These are phyloP conservation scores for Unio delphinus DNA, from an alignment of 2,888 invertebrate genomes.

Conservation along the genomic window DNA sequence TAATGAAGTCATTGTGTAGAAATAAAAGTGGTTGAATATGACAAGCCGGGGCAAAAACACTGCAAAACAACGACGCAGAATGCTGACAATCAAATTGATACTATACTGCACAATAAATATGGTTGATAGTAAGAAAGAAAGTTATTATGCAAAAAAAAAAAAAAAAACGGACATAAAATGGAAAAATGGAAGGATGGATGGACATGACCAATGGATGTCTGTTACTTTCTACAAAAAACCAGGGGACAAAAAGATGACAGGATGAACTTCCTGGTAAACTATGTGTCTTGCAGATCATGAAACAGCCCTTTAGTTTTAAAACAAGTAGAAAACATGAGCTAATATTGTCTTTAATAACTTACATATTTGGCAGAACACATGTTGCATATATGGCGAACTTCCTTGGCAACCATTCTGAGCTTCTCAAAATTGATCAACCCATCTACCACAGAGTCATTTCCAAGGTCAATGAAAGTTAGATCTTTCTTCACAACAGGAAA, in stretches of 20 bases:
- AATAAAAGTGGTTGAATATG: no score
- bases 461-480: constrained; percentile 97
- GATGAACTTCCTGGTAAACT: background rate
- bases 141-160: no score
- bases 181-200: no score
- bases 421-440: constrained; percentile 94
- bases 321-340: background rate
- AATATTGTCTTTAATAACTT: constrained; percentile 39
- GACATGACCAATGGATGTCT: no score
- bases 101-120: no score
- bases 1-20: no score
- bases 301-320: background rate
- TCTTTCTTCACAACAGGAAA: constrained; percentile 79
- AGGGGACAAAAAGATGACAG: background rate
- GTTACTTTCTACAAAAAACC: background rate
- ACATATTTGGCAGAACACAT: constrained; percentile 92
- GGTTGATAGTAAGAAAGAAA: no score
- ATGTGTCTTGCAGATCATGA: background rate
- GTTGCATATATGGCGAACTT: constrained; percentile 79
- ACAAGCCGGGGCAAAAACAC: no score
- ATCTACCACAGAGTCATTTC: constrained; percentile 78
- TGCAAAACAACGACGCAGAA: no score
- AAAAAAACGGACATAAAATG: no score
- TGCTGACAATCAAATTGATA: no score
- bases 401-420: constrained; percentile 97